These are phyloP conservation scores for Anomalospiza imberbis DNA, from an alignment of 2,797 vertebrate genomes.

Conservation along the genomic window DNA sequence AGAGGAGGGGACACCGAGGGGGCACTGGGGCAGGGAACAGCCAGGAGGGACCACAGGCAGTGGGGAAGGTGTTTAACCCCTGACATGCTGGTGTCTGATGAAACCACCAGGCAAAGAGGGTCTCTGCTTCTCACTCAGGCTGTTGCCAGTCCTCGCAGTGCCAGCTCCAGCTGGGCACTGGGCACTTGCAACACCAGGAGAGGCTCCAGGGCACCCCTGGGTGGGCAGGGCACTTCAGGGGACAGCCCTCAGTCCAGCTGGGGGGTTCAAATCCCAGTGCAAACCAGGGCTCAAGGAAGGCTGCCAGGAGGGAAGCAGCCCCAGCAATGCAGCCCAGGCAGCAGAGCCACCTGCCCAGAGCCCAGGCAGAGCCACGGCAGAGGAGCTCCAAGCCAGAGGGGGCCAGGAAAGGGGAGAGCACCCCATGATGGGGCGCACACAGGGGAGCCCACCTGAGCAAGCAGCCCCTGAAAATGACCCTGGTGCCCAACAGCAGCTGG, in stretches of 20 bases:
- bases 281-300: fast-evolving
- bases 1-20: not conserved
- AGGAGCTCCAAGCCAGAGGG: fast-evolving
- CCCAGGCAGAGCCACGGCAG: not conserved
- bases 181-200: not conserved
- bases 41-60: not conserved
- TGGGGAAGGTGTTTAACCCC: not conserved
- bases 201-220: no score
- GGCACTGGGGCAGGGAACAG: not conserved
- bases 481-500: not conserved
- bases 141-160: fast-evolving
- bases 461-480: not conserved
- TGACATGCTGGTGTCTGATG: fast-evolving
- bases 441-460: fast-evolving
- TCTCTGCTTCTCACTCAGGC: fast-evolving
- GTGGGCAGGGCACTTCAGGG: not conserved
- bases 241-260: not conserved
- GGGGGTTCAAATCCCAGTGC: not conserved
- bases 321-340: not conserved
- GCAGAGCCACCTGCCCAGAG: not conserved
- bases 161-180: not conserved
- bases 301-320: not conserved
- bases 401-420: not conserved
- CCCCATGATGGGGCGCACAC: fast-evolving
- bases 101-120: not conserved